These are phyloP conservation scores for Anabas testudineus DNA, from an alignment of 2,797 vertebrate genomes.

Conservation along the genomic window DNA sequence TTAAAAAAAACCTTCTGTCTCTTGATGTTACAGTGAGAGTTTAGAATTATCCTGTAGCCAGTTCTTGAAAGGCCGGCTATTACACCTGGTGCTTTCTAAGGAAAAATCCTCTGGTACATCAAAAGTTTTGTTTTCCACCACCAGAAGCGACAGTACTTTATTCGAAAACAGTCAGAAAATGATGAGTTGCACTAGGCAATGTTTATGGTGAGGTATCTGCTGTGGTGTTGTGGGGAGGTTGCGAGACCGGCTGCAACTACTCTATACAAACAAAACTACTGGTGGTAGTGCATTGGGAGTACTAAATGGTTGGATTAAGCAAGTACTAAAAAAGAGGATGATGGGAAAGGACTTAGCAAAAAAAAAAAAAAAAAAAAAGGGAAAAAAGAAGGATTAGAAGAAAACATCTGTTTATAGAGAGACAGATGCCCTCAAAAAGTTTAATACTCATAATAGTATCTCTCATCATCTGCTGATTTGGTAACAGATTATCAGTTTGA, in stretches of 20 bases:
- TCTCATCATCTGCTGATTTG: slow-evolving; percentile 58
- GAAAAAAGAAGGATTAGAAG: slow-evolving; percentile 52
- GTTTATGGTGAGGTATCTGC: no score
- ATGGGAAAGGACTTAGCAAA: slow-evolving; percentile 17
- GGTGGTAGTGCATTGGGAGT: background rate
- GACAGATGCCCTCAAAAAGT: slow-evolving; percentile 58
- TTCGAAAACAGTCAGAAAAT: no score
- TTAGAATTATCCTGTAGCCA: background rate
- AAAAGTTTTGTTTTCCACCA: background rate
- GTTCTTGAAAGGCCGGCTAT: background rate
- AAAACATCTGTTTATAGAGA: slow-evolving; percentile 68
- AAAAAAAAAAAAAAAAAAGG: slow-evolving; percentile 5
- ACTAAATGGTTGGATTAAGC: slow-evolving; percentile 11
- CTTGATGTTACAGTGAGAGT: background rate
- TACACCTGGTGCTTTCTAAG: background rate
- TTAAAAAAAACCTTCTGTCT: slow-evolving; percentile 18
- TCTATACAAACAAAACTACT: background rate
- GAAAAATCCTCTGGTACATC: background rate
- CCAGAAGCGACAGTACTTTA: no score
- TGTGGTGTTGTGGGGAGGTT: background rate
- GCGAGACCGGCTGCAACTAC: background rate
- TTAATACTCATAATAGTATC: slow-evolving; percentile 50
- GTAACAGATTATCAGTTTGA: slow-evolving; percentile 53
- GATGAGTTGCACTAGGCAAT: no score
- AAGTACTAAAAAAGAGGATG: slow-evolving; percentile 2